phyloP scores from a whole-genome alignment of 2,797 vertebrate genomes.

The Nannoperca obscura region DNA sequence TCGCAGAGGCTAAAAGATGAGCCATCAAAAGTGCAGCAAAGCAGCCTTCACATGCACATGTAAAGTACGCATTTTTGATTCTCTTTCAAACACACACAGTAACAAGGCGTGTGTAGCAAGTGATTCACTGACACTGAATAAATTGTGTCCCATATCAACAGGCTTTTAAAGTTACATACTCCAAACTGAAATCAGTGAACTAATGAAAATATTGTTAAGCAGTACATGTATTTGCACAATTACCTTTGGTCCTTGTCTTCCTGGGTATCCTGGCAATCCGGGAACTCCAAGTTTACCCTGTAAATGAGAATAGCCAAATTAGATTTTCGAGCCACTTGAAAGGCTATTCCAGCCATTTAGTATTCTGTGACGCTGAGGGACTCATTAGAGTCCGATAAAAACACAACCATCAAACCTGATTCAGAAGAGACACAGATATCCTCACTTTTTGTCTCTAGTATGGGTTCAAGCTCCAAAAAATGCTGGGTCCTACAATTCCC shows the following conservation, averaged over 20 bases:
- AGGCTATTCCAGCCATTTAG: not conserved
- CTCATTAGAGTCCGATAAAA: not conserved
- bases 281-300: constrained; percentile 98
- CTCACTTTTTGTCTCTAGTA: not conserved
- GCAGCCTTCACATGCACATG: constrained; percentile 25
- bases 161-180: not conserved
- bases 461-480: not conserved
- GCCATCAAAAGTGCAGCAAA: constrained; percentile 51
- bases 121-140: constrained; percentile 16
- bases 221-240: not conserved
- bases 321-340: not conserved
- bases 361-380: not conserved
- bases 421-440: not conserved
- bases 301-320: constrained; percentile 41
- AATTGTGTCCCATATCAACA: not conserved
- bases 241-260: constrained; percentile 98
- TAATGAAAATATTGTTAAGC: not conserved
- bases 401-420: not conserved
- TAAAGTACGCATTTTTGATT: constrained; percentile 21
- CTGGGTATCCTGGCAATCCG: constrained; percentile 96
- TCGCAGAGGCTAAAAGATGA: constrained; percentile 42
- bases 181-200: not conserved
- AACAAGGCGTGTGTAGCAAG: not conserved
- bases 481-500: not conserved
- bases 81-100: constrained; percentile 37